These are phyloP conservation scores for Metaphire vulgaris DNA, from an alignment of 1,140 invertebrate species.

Conservation along the genomic window DNA sequence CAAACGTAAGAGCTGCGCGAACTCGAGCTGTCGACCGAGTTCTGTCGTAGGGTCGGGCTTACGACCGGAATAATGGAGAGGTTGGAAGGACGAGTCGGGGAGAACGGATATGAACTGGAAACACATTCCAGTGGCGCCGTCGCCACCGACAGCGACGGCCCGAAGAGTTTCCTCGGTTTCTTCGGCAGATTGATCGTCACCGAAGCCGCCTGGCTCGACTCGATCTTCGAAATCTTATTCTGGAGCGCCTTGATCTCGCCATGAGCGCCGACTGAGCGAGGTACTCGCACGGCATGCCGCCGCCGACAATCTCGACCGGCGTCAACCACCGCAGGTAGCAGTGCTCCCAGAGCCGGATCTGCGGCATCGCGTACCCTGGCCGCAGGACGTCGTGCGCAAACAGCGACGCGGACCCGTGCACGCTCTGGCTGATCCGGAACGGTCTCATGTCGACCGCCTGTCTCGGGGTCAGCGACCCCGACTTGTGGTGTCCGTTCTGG, in stretches of 20 bases:
- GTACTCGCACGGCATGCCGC: slow-evolving; percentile 65
- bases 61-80: neutral
- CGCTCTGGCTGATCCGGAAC: neutral
- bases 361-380: slow-evolving; percentile 17
- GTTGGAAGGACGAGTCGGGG: neutral
- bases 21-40: neutral
- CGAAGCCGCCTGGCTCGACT: neutral
- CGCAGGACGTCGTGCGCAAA: neutral
- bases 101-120: neutral
- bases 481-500: neutral
- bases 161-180: neutral
- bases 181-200: no score
- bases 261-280: slow-evolving; percentile 40
- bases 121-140: neutral
- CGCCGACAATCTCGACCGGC: slow-evolving; percentile 69
- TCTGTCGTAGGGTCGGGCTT: neutral
- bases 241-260: neutral
- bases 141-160: neutral
- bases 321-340: slow-evolving; percentile 83
- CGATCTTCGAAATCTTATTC: neutral
- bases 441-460: neutral
- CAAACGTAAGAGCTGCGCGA: no score
- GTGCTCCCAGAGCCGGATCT: slow-evolving; percentile 73
- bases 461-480: neutral
- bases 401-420: neutral